Evolutionary conservation across 2,888 invertebrate species (phyloP).

Genomic region (Sarcophaga carnaria): DNA sequence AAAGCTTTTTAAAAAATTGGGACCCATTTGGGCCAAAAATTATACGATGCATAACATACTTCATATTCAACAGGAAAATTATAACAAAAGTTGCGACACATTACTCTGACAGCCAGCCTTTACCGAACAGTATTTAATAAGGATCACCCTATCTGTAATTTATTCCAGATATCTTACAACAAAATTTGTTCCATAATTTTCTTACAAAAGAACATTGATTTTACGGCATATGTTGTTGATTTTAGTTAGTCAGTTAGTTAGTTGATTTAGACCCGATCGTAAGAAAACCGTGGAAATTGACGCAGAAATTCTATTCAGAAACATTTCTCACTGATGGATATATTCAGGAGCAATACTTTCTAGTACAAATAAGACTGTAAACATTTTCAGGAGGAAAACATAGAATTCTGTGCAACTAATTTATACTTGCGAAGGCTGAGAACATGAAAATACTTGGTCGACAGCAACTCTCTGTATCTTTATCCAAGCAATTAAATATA

Average conservation of each 20-base stretch:
- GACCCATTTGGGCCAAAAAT: background rate
- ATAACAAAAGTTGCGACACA: background rate
- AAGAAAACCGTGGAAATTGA: slow-evolving; percentile 24
- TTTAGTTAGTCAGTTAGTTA: slow-evolving; percentile 25
- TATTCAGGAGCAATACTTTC: slow-evolving; percentile 47
- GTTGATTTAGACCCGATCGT: slow-evolving; percentile 1
- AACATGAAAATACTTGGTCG: slow-evolving; percentile 31
- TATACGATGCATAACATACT: background rate
- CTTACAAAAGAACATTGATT: slow-evolving; percentile 28
- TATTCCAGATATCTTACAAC: slow-evolving; percentile 17
- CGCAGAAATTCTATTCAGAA: background rate
- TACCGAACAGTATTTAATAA: slow-evolving; percentile 50
- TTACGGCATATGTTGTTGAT: slow-evolving; percentile 37
- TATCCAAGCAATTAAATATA: slow-evolving; percentile 28
- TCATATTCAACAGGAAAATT: slow-evolving; percentile 14
- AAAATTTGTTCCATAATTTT: background rate
- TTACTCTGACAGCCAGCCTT: slow-evolving; percentile 5
- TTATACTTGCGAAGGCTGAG: slow-evolving; percentile 4
- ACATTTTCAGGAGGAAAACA: slow-evolving; percentile 44
- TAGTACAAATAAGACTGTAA: slow-evolving; percentile 29
- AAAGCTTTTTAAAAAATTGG: slow-evolving; percentile 27
- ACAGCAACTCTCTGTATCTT: background rate
- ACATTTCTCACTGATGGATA: slow-evolving; percentile 37
- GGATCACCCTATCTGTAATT: slow-evolving; percentile 2
- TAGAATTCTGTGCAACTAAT: background rate